A percentile compares a stretch with the other conserved stretches of the same genome.
These are phyloP conservation scores for Mus minutoides DNA, from an alignment of 2,797 vertebrate genomes.

Conservation along the genomic window DNA sequence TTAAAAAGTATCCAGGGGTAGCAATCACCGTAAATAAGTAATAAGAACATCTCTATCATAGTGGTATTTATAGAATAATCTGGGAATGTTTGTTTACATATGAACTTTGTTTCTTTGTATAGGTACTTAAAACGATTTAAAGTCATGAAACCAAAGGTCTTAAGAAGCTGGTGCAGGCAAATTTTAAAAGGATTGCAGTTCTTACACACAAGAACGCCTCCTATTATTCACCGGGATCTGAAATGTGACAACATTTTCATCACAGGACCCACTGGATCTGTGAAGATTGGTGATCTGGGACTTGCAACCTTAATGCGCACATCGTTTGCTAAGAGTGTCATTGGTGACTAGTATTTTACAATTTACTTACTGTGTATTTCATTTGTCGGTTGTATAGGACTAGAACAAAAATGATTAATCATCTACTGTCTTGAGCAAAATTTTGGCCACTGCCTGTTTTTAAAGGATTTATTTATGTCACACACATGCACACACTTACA, in stretches of 20 bases:
- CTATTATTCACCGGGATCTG: constrained; percentile 97
- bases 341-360: constrained; percentile 89
- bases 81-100: constrained; percentile 52
- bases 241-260: constrained; percentile 99
- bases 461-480: constrained; percentile 33
- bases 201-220: constrained; percentile 96
- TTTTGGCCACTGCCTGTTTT: background rate
- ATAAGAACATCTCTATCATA: background rate
- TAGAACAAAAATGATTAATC: constrained; percentile 33
- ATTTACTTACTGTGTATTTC: constrained; percentile 52
- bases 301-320: constrained; percentile 97
- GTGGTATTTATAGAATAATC: constrained; percentile 49
- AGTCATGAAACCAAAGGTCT: constrained; percentile 98
- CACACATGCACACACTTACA: background rate
- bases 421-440: constrained; percentile 32
- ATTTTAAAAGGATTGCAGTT: constrained; percentile 98
- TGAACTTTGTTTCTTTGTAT: constrained; percentile 68
- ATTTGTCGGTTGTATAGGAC: constrained; percentile 45
- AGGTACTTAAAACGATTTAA: constrained; percentile 98
- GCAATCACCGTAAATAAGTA: background rate
- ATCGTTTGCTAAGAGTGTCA: constrained; percentile 98
- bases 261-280: constrained; percentile 97
- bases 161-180: constrained; percentile 97
- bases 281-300: constrained; percentile 97
- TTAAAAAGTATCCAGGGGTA: background rate